Base-by-base conservation (phyloP, 2,888 invertebrate genomes). In the Sisyra terminalis region DNA sequence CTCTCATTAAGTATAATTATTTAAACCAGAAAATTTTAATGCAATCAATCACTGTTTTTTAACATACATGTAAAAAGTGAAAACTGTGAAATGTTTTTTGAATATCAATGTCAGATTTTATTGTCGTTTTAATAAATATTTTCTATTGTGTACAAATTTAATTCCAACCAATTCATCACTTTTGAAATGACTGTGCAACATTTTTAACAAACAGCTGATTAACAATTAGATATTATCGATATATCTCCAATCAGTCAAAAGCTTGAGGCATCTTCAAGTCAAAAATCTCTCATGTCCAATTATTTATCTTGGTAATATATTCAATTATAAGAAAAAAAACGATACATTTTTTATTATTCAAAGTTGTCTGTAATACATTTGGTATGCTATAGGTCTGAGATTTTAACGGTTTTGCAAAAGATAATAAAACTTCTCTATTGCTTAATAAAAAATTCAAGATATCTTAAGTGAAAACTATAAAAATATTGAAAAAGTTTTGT, bases 151-250 rank as follows among this genome's bases (percentile, higher is more conserved):
- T 24, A 38, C 24, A 24, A 7, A 24, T 24, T 24, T 24, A 24
- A 24, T 24, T 24, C 24, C 24, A 24, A 24, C 24, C 24, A 24
- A 24, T 24, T 24, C 24, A 24, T 24, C 24, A 24, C 24, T 24
- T 7, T 24, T 24, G 24, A 13, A 34, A 34, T 41, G 41, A 41
- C 35, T 16, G 14, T 35, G 41, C 41, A 41, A 35, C 24, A 41
- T 41, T 41, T 41, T 41, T 32, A 34, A 29, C 15, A 29, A 41
- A 34, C 17, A 37, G 34, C 41, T 41, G 41, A 41, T 41, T 41
- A 41, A 41, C 34, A 41, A 41, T 32, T 41, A 29, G 41, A 41
- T 41, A 11, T 18, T 41, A 41, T 41, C 41, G 24, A 29, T 34
- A 18, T 18, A 29, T 34, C 41, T 29, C 41, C 41, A 15, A 41